phyloP scores from a whole-genome alignment of 2,888 invertebrate species.

The Oscheius sp. region DNA sequence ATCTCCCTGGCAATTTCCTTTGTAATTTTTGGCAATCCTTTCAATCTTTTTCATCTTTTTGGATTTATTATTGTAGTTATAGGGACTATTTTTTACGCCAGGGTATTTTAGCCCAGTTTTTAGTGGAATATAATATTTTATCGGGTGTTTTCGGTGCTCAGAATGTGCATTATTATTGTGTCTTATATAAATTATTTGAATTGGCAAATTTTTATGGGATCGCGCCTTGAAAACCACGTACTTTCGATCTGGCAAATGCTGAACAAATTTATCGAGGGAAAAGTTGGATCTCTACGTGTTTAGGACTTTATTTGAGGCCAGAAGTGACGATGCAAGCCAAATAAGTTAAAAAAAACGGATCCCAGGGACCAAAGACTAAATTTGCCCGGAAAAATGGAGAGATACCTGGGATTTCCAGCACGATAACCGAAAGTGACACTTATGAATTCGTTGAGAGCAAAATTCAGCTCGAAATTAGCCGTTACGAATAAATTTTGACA shows the following conservation, averaged over 20 bases:
- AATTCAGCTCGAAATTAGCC: no score
- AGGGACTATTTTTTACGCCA: conserved; percentile 92
- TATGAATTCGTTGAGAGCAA: no score
- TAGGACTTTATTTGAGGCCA: not conserved
- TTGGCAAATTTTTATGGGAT: no score
- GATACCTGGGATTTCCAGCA: no score
- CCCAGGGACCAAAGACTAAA: no score
- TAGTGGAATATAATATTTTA: not conserved
- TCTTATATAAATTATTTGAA: not conserved
- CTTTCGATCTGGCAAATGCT: no score
- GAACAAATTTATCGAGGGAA: not conserved
- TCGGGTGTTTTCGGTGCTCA: conserved; percentile 1
- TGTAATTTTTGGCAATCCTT: conserved; percentile 90
- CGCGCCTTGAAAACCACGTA: no score
- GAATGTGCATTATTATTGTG: conserved; percentile 7
- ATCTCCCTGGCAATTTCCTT: conserved; percentile 92
- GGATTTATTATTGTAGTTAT: conserved; percentile 90
- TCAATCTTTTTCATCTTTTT: conserved; percentile 89
- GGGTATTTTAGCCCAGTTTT: conserved; percentile 73
- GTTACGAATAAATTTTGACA: no score
- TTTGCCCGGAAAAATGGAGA: no score
- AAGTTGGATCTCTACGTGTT: no score
- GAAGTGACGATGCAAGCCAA: not conserved
- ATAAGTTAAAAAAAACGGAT: no score
- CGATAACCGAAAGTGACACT: no score